These are phyloP conservation scores for Sarcophaga variegata DNA, from an alignment of 2,888 invertebrate genomes.

Conservation along the genomic window DNA sequence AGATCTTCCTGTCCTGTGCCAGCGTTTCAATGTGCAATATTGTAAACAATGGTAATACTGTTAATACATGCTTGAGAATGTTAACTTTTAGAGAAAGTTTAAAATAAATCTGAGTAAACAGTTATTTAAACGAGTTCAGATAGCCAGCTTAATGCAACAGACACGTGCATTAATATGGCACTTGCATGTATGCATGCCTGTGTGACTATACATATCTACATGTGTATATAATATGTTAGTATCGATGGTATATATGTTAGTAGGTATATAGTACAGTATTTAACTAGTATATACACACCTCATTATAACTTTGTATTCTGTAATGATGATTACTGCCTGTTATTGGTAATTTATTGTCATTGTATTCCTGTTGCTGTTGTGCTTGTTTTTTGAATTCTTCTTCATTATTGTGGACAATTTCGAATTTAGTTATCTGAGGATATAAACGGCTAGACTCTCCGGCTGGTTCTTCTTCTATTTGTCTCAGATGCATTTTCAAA, in stretches of 20 bases:
- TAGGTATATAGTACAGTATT: background rate
- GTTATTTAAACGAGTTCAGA: background rate
- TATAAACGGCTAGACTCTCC: constrained; percentile 54
- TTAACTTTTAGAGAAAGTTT: background rate
- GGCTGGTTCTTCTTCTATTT: constrained; percentile 45
- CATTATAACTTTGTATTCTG: constrained; percentile 39
- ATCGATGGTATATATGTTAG: background rate
- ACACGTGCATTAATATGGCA: background rate
- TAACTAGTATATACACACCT: constrained; percentile 42
- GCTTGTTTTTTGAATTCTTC: no score
- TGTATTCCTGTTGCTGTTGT: constrained; percentile 28
- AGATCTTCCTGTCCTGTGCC: no score
- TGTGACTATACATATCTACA: background rate
- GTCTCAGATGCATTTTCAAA: constrained; percentile 48
- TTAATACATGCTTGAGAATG: no score
- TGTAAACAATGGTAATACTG: no score
- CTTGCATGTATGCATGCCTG: background rate
- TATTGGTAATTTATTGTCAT: constrained; percentile 15
- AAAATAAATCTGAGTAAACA: background rate
- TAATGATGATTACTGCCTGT: constrained; percentile 16
- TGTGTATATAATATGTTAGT: background rate
- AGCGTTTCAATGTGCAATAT: no score
- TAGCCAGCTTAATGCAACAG: background rate
- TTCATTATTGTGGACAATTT: constrained; percentile 11
- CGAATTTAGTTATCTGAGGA: constrained; percentile 39